phyloP scores from a whole-genome alignment of 2,113 vertebrate species.

The Channa argus region DNA sequence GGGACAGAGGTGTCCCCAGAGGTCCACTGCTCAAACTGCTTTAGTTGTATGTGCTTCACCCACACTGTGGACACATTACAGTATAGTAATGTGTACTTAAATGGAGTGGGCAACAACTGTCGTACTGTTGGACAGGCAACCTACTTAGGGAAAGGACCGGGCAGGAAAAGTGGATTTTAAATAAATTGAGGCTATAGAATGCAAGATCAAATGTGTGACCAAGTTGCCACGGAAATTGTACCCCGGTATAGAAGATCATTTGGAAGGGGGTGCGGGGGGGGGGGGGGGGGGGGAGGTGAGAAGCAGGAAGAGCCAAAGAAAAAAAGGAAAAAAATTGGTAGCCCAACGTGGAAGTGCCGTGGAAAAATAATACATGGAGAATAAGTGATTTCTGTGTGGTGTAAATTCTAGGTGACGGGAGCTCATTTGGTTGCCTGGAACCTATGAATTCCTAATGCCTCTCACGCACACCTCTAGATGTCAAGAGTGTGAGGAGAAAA shows the following conservation, averaged over 20 bases:
- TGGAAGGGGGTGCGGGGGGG: too few species aligned
- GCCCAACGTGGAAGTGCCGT: constrained; percentile 56
- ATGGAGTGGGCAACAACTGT: constrained; percentile 34
- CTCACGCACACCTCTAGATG: constrained; percentile 48
- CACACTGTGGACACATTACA: constrained; percentile 20
- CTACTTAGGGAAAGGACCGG: constrained; percentile 63
- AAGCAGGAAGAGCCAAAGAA: too few species aligned
- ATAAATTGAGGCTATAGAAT: constrained; percentile 58
- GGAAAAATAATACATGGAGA: constrained; percentile 68
- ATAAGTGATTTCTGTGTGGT: constrained; percentile 72
- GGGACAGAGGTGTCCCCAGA: constrained; percentile 57
- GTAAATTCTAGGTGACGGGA: constrained; percentile 71
- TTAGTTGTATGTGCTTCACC: constrained; percentile 7
- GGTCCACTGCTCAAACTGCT: constrained; percentile 17
- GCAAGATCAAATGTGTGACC: constrained; percentile 67
- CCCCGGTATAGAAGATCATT: constrained; percentile 55
- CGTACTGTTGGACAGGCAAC: constrained; percentile 50
- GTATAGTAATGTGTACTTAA: constrained; percentile 17
- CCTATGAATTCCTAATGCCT: constrained; percentile 76
- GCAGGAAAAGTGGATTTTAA: constrained; percentile 50
- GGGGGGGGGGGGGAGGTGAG: too few species aligned
- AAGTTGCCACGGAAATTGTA: constrained; percentile 56
- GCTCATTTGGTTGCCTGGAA: constrained; percentile 70
- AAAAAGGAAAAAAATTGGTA: constrained; percentile 29
- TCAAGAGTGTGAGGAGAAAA: constrained; percentile 56